Conservation (phyloP, 2,797 vertebrate species). For the Caiman crocodilus region DNA sequence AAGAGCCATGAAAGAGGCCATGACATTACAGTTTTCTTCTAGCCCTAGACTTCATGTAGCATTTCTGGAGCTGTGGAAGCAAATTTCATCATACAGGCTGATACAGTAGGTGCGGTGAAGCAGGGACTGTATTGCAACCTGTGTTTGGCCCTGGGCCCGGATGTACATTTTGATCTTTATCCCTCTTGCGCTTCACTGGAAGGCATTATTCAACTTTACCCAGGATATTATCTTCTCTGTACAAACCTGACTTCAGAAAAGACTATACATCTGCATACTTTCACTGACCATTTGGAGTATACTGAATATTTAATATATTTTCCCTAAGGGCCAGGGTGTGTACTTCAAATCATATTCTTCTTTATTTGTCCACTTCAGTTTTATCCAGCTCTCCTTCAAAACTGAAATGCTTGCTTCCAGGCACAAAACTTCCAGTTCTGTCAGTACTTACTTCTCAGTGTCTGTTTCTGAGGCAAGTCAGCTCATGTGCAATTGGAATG, state of each 20-base stretch:
- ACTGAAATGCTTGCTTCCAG: conserved; percentile 38
- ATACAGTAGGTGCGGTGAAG: neutral
- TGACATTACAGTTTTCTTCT: neutral
- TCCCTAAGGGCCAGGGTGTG: neutral
- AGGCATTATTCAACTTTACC: neutral
- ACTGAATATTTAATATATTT: conserved; percentile 20
- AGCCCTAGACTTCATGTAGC: neutral
- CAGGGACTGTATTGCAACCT: neutral
- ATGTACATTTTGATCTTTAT: neutral
- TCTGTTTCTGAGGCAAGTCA: conserved; percentile 26
- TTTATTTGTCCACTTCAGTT: conserved; percentile 38
- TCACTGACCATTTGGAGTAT: neutral
- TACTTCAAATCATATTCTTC: conserved; percentile 44
- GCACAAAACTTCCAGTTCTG: conserved; percentile 53
- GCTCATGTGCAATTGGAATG: conserved; percentile 49
- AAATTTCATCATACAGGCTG: neutral
- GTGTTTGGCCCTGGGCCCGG: neutral
- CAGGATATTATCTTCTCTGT: neutral
- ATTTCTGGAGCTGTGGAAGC: neutral
- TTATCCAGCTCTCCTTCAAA: conserved; percentile 33
- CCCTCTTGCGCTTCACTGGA: neutral
- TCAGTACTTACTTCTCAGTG: conserved; percentile 62
- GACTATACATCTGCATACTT: conserved; percentile 9
- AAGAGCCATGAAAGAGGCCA: neutral
- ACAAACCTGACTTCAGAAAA: neutral